Evolutionary conservation across 2,113 vertebrate species (phyloP).

Genomic region (Sylvilagus bachmani): DNA sequence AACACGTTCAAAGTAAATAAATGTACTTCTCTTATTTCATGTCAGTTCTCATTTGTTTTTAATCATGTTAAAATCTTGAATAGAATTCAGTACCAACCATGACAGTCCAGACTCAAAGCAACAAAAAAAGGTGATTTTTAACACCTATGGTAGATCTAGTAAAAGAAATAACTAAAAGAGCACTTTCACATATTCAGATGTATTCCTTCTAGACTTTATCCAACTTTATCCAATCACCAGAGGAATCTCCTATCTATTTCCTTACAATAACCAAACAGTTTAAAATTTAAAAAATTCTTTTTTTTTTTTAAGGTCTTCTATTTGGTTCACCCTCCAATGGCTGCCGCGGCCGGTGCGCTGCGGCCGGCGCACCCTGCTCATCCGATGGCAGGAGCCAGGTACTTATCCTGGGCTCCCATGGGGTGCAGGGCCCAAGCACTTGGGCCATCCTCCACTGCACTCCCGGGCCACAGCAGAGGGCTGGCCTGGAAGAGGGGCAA

Average conservation of each 20-base stretch:
- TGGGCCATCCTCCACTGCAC: too few species aligned
- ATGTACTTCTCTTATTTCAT: background rate
- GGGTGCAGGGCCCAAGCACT: too few species aligned
- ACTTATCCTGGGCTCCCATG: too few species aligned
- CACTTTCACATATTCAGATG: background rate
- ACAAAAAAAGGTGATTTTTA: background rate
- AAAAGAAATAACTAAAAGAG: slow-evolving; percentile 14
- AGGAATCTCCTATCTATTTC: slow-evolving; percentile 1
- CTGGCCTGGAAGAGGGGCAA: too few species aligned
- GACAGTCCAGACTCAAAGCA: background rate
- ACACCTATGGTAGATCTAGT: background rate
- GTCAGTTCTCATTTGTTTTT: background rate
- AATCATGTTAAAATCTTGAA: slow-evolving; percentile 19
- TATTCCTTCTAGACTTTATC: background rate
- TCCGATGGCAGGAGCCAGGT: too few species aligned
- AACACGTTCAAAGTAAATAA: slow-evolving; percentile 32
- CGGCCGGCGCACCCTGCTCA: too few species aligned
- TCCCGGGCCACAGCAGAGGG: too few species aligned
- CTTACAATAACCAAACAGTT: background rate
- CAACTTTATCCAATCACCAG: background rate
- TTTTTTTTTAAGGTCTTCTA: too few species aligned
- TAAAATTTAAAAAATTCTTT: too few species aligned
- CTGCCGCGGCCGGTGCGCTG: too few species aligned
- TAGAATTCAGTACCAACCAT: background rate
- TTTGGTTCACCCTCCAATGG: too few species aligned